phyloP scores from a whole-genome alignment of 2,888 invertebrate genomes.

The Arrhopalites spinosus region DNA sequence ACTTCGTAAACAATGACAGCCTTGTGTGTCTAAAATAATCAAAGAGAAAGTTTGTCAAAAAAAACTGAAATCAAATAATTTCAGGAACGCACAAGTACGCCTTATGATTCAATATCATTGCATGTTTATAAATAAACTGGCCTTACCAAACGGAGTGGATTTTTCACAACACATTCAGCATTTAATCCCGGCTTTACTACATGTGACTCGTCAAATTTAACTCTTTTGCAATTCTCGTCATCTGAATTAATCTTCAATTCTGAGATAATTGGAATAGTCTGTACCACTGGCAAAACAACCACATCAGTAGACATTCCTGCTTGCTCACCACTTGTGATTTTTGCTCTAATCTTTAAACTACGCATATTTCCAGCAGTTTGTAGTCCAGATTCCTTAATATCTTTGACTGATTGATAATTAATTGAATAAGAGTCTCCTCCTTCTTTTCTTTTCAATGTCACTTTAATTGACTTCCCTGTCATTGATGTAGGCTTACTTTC shows the following conservation, averaged over 20 bases:
- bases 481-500: not conserved
- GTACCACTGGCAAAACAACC: conserved; percentile 47
- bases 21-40: conserved; percentile 44
- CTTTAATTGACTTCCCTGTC: conserved; percentile 43
- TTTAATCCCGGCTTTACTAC: not conserved
- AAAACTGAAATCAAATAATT: not conserved
- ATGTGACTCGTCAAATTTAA: not conserved
- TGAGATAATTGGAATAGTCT: conserved; percentile 45
- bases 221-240: not conserved
- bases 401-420: conserved; percentile 15
- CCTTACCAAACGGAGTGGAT: not conserved
- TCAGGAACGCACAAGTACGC: no score
- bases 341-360: conserved; percentile 49
- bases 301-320: conserved; percentile 49
- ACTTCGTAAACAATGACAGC: conserved; percentile 51
- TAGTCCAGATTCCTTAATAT: conserved; percentile 30
- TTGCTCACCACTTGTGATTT: conserved; percentile 45
- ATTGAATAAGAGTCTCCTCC: conserved; percentile 47
- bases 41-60: not conserved
- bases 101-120: no score
- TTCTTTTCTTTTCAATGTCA: conserved; percentile 43
- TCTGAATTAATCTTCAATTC: not conserved
- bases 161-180: not conserved
- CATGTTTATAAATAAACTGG: not conserved
- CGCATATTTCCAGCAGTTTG: conserved; percentile 25